phyloP scores from a whole-genome alignment of 2,888 invertebrate species.

The Macropis europaea region DNA sequence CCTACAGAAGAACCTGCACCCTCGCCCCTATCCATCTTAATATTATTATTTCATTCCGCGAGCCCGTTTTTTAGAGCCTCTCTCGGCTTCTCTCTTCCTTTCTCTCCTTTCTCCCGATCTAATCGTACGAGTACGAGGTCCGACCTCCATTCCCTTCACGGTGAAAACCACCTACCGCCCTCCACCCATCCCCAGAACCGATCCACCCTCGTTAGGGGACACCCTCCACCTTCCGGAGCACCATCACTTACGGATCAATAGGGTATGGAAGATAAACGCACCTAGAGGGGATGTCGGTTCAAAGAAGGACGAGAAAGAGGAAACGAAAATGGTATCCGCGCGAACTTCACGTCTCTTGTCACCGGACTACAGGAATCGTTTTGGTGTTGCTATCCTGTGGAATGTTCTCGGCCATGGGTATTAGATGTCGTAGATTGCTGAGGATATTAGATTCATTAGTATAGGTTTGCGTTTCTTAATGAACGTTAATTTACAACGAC shows the following conservation, averaged over 20 bases:
- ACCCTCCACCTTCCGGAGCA: slow-evolving; percentile 67
- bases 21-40: slow-evolving; percentile 76
- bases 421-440: too few relatives aligned
- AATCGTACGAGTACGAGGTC: slow-evolving; percentile 66
- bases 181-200: slow-evolving; percentile 49
- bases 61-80: slow-evolving; percentile 68
- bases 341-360: slow-evolving; percentile 37
- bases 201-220: slow-evolving; percentile 60
- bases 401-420: background rate
- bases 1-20: slow-evolving; percentile 62
- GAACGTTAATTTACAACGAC: too few relatives aligned
- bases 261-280: slow-evolving; percentile 78
- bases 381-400: background rate
- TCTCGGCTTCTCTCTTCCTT: slow-evolving; percentile 10
- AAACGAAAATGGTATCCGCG: slow-evolving; percentile 52
- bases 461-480: too few relatives aligned
- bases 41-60: slow-evolving; percentile 79
- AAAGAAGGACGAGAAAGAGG: slow-evolving; percentile 44
- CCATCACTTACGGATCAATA: slow-evolving; percentile 78
- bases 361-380: slow-evolving; percentile 28
- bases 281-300: slow-evolving; percentile 56
- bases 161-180: slow-evolving; percentile 55
- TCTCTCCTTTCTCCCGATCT: slow-evolving; percentile 46
- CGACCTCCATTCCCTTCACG: slow-evolving; percentile 52
- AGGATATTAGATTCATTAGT: too few relatives aligned